These are phyloP conservation scores for Artibeus jamaicensis DNA, from an alignment of 2,797 vertebrate genomes.

Conservation along the genomic window DNA sequence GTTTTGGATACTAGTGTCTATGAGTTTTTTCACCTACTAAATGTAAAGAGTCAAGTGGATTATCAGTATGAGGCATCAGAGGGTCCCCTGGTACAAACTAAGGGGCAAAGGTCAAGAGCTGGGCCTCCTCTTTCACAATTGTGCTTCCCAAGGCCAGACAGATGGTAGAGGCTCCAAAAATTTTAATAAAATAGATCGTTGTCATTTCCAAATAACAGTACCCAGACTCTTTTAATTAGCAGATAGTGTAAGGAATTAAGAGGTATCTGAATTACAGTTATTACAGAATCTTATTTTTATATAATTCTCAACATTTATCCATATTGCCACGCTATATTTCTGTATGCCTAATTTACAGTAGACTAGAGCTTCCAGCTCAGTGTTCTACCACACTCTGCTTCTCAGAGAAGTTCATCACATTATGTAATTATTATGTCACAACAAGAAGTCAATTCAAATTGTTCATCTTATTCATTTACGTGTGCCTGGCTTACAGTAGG, in stretches of 20 bases:
- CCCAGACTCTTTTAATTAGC: background rate
- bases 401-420: background rate
- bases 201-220: background rate
- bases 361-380: background rate
- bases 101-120: background rate
- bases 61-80: fast-evolving
- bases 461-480: background rate
- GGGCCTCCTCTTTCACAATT: background rate
- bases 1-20: background rate
- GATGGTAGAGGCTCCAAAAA: background rate
- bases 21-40: background rate
- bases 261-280: background rate
- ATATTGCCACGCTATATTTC: background rate
- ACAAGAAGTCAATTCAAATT: background rate
- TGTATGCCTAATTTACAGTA: background rate
- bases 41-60: background rate
- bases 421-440: background rate
- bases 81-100: background rate
- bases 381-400: background rate
- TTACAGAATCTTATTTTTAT: background rate
- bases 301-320: background rate
- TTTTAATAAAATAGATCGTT: background rate
- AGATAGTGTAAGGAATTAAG: background rate
- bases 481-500: background rate
- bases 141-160: background rate